Evolutionary conservation across 2,797 vertebrate genomes (phyloP).

Genomic region (Lates japonicus): DNA sequence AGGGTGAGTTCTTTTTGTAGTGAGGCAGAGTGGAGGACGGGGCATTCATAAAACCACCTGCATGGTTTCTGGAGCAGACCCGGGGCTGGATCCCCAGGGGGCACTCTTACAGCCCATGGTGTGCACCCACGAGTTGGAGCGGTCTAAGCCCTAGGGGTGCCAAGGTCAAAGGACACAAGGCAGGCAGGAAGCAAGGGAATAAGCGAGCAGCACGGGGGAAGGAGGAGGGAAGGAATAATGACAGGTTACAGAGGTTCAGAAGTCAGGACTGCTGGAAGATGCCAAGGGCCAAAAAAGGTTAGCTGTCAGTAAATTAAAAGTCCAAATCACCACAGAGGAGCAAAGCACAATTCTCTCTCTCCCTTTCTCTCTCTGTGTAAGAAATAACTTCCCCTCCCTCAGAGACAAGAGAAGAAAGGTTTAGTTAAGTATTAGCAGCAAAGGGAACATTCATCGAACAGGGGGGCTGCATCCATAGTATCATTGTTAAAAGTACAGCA

Average conservation of each 20-base stretch:
- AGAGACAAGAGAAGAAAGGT: conserved; percentile 65
- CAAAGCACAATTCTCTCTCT: conserved; percentile 56
- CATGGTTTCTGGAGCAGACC: conserved; percentile 96
- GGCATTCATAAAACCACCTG: conserved; percentile 93
- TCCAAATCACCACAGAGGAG: conserved; percentile 63
- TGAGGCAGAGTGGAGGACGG: conserved; percentile 70
- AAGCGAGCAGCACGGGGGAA: conserved; percentile 84
- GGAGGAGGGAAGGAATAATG: conserved; percentile 88
- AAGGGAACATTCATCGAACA: conserved; percentile 66
- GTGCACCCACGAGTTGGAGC: conserved; percentile 99
- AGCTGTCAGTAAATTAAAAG: conserved; percentile 62
- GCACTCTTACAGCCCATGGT: conserved; percentile 98
- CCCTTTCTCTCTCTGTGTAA: conserved; percentile 45
- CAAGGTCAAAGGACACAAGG: conserved; percentile 87
- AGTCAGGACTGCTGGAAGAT: conserved; percentile 75
- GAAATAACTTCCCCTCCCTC: conserved; percentile 57
- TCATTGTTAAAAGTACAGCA: conserved; percentile 49
- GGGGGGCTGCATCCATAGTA: conserved; percentile 68
- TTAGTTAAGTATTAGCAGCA: conserved; percentile 68
- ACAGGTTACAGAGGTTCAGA: conserved; percentile 85
- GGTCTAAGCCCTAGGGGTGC: conserved; percentile 96
- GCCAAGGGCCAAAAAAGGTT: conserved; percentile 65
- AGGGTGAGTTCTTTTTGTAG: conserved; percentile 65
- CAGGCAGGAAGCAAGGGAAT: conserved; percentile 80
- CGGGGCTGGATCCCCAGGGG: conserved; percentile 99